Percentiles rank a stretch among this genome's conserved stretches.
Evolutionary conservation across 2,797 vertebrate species (phyloP).

Genomic region (Synanceia verrucosa): DNA sequence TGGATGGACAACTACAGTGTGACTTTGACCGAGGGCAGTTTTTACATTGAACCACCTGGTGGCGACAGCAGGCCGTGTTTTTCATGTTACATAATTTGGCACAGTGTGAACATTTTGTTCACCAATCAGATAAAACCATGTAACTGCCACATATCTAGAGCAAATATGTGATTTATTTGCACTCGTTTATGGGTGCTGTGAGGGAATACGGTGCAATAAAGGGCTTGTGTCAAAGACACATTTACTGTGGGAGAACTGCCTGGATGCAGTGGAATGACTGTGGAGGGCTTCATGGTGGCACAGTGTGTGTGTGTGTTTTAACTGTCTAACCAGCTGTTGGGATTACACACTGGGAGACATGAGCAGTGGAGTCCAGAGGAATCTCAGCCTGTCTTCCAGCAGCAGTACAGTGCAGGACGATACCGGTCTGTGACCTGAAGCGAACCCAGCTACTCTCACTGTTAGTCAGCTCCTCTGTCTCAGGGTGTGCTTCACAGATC

Average conservation of each 20-base stretch:
- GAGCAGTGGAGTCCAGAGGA: slow-evolving; percentile 10
- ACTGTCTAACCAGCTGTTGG: slow-evolving; percentile 39
- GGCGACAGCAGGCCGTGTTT: slow-evolving; percentile 14
- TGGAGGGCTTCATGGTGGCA: slow-evolving; percentile 11
- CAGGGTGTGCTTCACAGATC: slow-evolving; percentile 11
- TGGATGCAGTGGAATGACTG: slow-evolving; percentile 24
- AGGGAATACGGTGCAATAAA: background rate
- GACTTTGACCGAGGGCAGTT: slow-evolving; percentile 16
- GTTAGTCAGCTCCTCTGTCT: slow-evolving; percentile 1
- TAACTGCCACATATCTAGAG: background rate
- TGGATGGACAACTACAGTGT: too few species aligned
- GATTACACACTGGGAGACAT: slow-evolving; percentile 23
- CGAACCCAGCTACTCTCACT: background rate
- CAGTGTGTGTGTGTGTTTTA: slow-evolving; percentile 25
- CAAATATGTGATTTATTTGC: slow-evolving; percentile 1
- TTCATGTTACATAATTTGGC: slow-evolving; percentile 30
- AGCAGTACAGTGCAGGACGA: background rate
- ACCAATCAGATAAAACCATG: slow-evolving; percentile 15
- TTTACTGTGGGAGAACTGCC: slow-evolving; percentile 3
- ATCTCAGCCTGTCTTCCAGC: background rate
- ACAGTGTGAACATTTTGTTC: background rate
- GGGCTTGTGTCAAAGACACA: background rate
- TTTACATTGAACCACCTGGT: slow-evolving; percentile 19
- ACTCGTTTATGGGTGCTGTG: background rate
- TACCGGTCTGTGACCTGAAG: slow-evolving; percentile 18